Percentiles rank a stretch among this genome's conserved stretches.
Conservation (phyloP, 2,797 vertebrate species). For the Epinephelus malabaricus region DNA sequence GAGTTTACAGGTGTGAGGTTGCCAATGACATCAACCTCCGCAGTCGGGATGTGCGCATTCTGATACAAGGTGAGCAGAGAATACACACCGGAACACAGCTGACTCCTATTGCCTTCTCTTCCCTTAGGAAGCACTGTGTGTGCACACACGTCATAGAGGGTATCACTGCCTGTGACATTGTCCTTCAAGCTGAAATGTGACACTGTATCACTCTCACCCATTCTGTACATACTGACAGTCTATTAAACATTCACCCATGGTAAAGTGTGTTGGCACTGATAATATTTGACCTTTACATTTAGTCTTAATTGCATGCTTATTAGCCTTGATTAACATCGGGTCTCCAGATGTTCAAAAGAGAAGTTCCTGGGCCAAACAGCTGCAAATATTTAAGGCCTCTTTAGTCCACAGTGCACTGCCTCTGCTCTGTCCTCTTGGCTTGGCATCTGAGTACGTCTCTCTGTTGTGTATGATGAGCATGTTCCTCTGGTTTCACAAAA, state of each 20-base stretch:
- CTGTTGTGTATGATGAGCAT: conserved; percentile 69
- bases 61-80: conserved; percentile 92
- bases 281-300: conserved; percentile 43
- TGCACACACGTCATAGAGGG: conserved; percentile 61
- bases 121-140: conserved; percentile 64
- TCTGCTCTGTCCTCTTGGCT: conserved; percentile 57
- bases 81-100: conserved; percentile 60
- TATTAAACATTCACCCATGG: conserved; percentile 30
- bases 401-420: conserved; percentile 46
- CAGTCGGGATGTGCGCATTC: conserved; percentile 93
- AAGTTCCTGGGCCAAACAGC: conserved; percentile 59
- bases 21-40: conserved; percentile 94
- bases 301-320: conserved; percentile 63
- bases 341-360: conserved; percentile 74
- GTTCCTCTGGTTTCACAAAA: conserved; percentile 62
- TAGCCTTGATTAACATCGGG: conserved; percentile 65
- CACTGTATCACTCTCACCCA: conserved; percentile 59
- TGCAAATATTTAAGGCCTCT: conserved; percentile 64
- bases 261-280: conserved; percentile 44
- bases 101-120: conserved; percentile 58
- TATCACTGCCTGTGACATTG: conserved; percentile 70
- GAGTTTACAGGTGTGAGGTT: conserved; percentile 95
- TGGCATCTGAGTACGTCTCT: conserved; percentile 49
- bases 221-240: conserved; percentile 54
- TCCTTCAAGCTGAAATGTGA: conserved; percentile 81